These are phyloP conservation scores for Mola mola DNA, from an alignment of 2,113 vertebrate species.

Conservation along the genomic window DNA sequence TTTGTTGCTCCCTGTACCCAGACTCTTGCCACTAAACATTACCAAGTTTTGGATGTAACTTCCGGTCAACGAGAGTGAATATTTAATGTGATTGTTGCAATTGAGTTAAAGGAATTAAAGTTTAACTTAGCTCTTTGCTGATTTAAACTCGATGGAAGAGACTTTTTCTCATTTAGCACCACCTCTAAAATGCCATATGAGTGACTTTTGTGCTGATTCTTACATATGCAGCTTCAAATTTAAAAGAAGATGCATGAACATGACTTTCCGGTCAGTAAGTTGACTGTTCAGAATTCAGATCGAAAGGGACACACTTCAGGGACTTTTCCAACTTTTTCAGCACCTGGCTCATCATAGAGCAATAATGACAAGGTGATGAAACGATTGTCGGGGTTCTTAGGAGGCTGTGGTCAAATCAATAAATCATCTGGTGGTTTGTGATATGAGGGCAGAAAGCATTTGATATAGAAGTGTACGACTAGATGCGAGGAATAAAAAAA, in stretches of 20 bases:
- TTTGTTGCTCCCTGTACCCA: background rate
- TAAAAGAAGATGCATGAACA: slow-evolving; percentile 8
- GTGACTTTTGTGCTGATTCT: no score
- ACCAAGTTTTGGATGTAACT: slow-evolving; percentile 9
- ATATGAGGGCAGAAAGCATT: slow-evolving; percentile 60
- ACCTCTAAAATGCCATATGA: no score
- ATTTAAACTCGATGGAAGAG: no score
- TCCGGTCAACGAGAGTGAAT: background rate
- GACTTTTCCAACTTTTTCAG: slow-evolving; percentile 65
- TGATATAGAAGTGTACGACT: slow-evolving; percentile 38
- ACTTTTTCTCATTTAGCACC: no score
- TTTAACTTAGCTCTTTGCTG: no score
- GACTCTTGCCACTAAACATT: background rate
- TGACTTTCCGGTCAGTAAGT: slow-evolving; percentile 36
- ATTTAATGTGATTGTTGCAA: slow-evolving; percentile 24
- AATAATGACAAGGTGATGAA: slow-evolving; percentile 80
- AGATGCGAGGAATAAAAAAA: slow-evolving; percentile 47
- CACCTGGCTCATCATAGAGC: slow-evolving; percentile 68
- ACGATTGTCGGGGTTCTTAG: slow-evolving; percentile 79
- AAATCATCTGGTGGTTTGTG: slow-evolving; percentile 78
- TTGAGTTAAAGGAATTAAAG: slow-evolving; percentile 20
- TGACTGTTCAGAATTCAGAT: slow-evolving; percentile 50
- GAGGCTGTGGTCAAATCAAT: slow-evolving; percentile 79
- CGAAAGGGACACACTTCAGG: slow-evolving; percentile 71
- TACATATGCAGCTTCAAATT: no score